Evolutionary conservation across 2,113 vertebrate genomes (phyloP).

Genomic region (Psilopsiagon aymara): DNA sequence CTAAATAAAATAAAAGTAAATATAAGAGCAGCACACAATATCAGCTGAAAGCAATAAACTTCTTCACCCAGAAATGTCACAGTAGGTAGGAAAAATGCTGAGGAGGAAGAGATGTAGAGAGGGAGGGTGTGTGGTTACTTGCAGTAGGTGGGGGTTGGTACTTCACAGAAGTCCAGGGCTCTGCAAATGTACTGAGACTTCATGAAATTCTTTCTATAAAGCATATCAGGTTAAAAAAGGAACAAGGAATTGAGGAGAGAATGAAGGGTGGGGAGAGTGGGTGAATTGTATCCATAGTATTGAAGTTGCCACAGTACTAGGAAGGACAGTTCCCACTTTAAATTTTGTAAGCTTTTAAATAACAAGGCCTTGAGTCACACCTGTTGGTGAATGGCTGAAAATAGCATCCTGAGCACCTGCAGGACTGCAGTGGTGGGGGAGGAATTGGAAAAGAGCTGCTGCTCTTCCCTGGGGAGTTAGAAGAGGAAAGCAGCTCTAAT

Average conservation of each 20-base stretch:
- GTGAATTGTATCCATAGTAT: neutral
- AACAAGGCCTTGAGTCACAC: conserved; percentile 19
- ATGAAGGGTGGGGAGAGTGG: neutral
- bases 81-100: neutral
- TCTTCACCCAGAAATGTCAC: neutral
- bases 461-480: neutral
- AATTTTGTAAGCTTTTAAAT: neutral
- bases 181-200: neutral
- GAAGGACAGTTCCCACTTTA: neutral
- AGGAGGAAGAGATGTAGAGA: neutral
- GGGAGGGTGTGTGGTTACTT: neutral
- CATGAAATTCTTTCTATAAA: neutral
- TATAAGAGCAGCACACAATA: neutral
- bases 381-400: conserved; percentile 13
- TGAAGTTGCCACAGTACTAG: neutral
- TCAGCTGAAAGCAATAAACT: neutral
- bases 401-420: conserved; percentile 18
- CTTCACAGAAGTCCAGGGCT: neutral
- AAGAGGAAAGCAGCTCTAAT: conserved; percentile 11
- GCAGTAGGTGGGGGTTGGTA: neutral
- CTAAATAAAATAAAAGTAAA: neutral
- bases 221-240: neutral
- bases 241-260: neutral
- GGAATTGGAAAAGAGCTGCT: conserved; percentile 22
- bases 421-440: neutral